Evolutionary conservation across 2,888 invertebrate genomes (phyloP).

Genomic region (Eupithecia subfuscata): DNA sequence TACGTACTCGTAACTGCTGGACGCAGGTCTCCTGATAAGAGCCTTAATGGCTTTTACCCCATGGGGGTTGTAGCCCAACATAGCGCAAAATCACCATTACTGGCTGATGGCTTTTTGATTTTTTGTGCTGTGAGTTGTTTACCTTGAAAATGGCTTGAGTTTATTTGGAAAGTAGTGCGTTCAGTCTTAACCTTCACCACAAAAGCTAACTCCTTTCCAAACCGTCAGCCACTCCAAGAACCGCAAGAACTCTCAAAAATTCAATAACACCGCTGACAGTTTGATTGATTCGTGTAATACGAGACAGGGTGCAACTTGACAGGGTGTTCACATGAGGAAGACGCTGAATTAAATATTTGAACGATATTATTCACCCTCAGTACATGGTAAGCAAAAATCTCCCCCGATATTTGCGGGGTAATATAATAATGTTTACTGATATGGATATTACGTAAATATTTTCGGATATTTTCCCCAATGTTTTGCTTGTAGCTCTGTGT

Average conservation of each 20-base stretch:
- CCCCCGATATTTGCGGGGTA: slow-evolving; percentile 13
- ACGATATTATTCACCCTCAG: slow-evolving; percentile 31
- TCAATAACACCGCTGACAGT: slow-evolving; percentile 13
- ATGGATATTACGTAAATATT: slow-evolving; percentile 26
- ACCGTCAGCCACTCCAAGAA: neutral
- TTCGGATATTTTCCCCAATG: slow-evolving; percentile 10
- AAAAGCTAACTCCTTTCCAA: neutral
- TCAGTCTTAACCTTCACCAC: neutral
- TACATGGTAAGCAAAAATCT: slow-evolving; percentile 15
- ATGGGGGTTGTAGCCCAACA: too few relatives aligned
- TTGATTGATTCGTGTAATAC: slow-evolving; percentile 27
- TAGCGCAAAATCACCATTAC: too few relatives aligned
- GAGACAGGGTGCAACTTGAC: slow-evolving; percentile 14
- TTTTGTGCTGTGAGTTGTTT: too few relatives aligned
- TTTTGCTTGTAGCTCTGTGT: slow-evolving; percentile 4
- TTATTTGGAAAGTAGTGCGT: too few relatives aligned
- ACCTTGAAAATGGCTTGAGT: too few relatives aligned
- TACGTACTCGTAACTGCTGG: too few relatives aligned
- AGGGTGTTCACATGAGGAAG: slow-evolving; percentile 16
- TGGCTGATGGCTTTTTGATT: too few relatives aligned
- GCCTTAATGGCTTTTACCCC: too few relatives aligned
- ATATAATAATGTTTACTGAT: slow-evolving; percentile 29
- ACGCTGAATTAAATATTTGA: slow-evolving; percentile 32
- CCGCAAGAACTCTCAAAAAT: slow-evolving; percentile 13
- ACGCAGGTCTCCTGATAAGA: too few relatives aligned